Base-by-base conservation (phyloP, 2,888 invertebrate genomes). In the Noctua janthe region DNA sequence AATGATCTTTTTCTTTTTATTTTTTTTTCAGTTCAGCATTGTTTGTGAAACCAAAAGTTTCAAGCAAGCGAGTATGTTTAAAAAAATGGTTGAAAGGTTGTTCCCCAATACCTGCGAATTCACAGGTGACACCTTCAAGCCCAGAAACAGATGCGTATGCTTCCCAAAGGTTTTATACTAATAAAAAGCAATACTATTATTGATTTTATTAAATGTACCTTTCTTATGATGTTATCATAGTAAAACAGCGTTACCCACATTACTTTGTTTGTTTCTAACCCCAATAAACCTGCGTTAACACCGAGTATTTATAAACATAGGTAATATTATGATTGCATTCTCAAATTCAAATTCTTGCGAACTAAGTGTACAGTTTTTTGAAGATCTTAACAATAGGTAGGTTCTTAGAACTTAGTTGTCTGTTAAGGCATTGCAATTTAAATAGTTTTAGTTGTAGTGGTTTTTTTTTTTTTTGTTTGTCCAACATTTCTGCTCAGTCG, bases 31-130 rank as follows among this genome's bases (percentile, higher is more conserved):
- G 98, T 97, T 98, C 0, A 98, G 98, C 92, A 98, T 99, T 29
- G 97, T 98, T 10, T 98, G 98, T 90, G 99, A 99, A 95, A 98
- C 99, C 0, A 96, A 98, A 77, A 98, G 98, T 92, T 96, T 97
- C 92, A 97, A 97, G 4, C 99, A 99, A 91, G 97, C 98, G 0
- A 91, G 91, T 91, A 94, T 85, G 0, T 78, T 95, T n/a, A 93
- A 91, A 83, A 88, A 91, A 23, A 87, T 95, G 87, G 78, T 94
- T 88, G 86, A 91, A 15, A 90, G 86, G 59, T 78, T 93, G n/a
- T 94, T 93, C 76, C 94, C 95, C 0, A 78, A 89, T n/a, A 84
- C 81, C 23, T 94, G 94, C 77, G 84, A 93, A 13, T 94, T 95
- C 78, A 54, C 89, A 5, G 92, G 93, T 74, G 93, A 94, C 74